Percentiles rank a stretch among this genome's conserved stretches.
These are phyloP conservation scores for Etheostoma spectabile DNA, from an alignment of 2,113 vertebrate genomes.

Conservation along the genomic window DNA sequence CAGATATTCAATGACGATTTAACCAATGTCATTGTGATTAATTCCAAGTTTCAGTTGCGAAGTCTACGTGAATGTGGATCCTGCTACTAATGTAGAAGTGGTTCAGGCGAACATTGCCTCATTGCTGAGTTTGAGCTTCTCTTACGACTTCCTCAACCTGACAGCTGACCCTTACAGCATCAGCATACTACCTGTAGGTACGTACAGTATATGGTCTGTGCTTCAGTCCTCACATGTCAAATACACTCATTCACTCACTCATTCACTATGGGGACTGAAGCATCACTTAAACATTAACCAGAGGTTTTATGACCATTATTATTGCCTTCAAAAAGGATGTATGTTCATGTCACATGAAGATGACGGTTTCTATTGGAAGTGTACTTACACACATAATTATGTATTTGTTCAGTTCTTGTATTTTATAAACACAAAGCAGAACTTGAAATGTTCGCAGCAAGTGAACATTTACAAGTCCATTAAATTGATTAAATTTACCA, in stretches of 20 bases:
- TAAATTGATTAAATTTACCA: background rate
- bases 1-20: background rate
- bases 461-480: background rate
- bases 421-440: background rate
- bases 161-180: constrained; percentile 43
- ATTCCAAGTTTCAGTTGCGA: constrained; percentile 66
- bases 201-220: constrained; percentile 8
- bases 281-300: constrained; percentile 10
- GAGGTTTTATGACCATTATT: background rate
- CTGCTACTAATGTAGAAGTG: constrained; percentile 57
- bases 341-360: background rate
- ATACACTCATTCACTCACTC: no score
- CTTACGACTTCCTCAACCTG: constrained; percentile 26
- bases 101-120: constrained; percentile 58
- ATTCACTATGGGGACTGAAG: background rate
- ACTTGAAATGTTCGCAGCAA: background rate
- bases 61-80: constrained; percentile 65
- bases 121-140: constrained; percentile 46
- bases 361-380: background rate
- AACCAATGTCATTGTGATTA: background rate
- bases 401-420: background rate
- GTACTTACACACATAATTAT: background rate
- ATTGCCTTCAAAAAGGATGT: background rate
- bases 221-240: background rate
- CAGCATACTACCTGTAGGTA: constrained; percentile 61